Base-by-base conservation (phyloP, 1,140 invertebrate species). In the Parapsyche elsis region DNA sequence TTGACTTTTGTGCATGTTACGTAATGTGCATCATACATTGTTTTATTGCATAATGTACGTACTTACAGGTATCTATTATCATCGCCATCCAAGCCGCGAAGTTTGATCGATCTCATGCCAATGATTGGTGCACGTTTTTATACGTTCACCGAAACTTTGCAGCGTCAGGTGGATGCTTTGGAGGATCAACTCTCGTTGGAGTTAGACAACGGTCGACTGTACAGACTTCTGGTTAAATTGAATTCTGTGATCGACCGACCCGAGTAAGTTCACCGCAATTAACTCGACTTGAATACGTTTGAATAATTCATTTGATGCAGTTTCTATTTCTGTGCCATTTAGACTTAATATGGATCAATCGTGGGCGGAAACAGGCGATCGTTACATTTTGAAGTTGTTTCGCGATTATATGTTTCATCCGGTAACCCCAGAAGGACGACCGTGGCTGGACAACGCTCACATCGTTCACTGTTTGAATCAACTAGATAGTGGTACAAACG, bases 71-170 rank as follows among this genome's bases (percentile, higher is more conserved):
- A 97, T 88, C 89, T 97, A 84, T 89, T 97, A 82, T 92, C 94
- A 12, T 86, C 89, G 53, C 85, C 92, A 76, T 90, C 71, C 10
- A 77, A 77, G 26, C 12, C 53, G 4, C 92, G 95, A 84, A 95
- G 92, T 82, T 94, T 99, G 16, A 97, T 97, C 83, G 98, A 99
- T 89, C 91, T 99, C 80, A 99, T 99, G 98, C 98, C 98, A 9
- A 99, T 99, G 96, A 99, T 99, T 85, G 98, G 98, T 46, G 97
- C 97, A 9, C 90, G 97, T 80, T 99, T 99, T 88, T 99, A 99
- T 86, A 96, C 94, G 2, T 97, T 99, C 88, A 90, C 99, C 83
- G 98, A 99, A 88, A 93, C 95, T 2, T 91, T 96, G 7, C 95
- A 98, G 85, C 90, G 94, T 53, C 93, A 95, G 73, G 93, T 94